Evolutionary conservation across 2,888 invertebrate genomes (phyloP).

Genomic region (Stenodera caucasica): DNA sequence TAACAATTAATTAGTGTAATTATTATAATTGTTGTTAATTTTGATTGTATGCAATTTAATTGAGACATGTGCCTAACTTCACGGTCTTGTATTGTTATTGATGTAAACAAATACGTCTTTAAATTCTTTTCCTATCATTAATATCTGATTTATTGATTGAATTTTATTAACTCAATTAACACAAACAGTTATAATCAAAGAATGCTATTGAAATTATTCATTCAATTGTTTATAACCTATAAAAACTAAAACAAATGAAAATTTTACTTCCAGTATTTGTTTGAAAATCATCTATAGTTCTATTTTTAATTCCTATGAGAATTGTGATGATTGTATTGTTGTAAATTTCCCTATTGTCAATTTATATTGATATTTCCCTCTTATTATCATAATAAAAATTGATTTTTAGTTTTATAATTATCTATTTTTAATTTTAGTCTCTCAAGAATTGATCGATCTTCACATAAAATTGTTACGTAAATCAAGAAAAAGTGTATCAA

Average conservation of each 20-base stretch:
- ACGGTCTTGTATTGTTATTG: neutral
- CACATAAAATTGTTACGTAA: conserved; percentile 88
- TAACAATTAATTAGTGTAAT: neutral
- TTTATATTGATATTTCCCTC: too few relatives aligned
- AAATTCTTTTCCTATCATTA: too few relatives aligned
- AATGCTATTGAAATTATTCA: too few relatives aligned
- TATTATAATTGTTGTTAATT: neutral
- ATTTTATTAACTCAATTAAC: neutral
- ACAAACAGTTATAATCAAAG: too few relatives aligned
- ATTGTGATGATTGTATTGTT: too few relatives aligned
- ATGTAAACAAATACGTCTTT: conserved; percentile 14
- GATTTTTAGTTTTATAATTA: conserved; percentile 6
- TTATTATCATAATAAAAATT: too few relatives aligned
- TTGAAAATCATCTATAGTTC: too few relatives aligned
- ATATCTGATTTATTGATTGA: too few relatives aligned
- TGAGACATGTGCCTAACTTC: neutral
- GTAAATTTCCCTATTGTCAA: too few relatives aligned
- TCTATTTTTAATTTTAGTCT: conserved; percentile 64
- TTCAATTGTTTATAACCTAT: neutral
- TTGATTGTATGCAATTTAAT: neutral
- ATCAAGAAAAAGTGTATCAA: conserved; percentile 77
- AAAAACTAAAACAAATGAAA: neutral
- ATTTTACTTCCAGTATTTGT: too few relatives aligned
- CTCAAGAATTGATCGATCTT: conserved; percentile 79
- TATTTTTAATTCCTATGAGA: too few relatives aligned